Base-by-base conservation (phyloP, 92 coral and sea anemone species). In the Epizoanthus illoricatus region DNA sequence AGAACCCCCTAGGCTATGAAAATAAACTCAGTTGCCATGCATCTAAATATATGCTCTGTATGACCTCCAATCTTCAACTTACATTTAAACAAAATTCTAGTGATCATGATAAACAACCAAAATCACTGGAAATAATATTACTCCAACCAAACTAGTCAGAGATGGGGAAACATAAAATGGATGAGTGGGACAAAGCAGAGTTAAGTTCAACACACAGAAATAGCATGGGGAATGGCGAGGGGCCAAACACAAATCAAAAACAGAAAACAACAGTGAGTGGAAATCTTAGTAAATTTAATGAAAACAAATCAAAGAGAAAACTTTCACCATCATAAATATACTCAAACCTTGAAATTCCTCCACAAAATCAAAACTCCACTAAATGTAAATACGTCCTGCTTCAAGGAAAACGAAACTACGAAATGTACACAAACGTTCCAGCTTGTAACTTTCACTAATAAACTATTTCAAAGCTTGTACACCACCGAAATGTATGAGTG, bases 251-350 rank as follows among this genome's bases (percentile, higher is more conserved):
- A 86, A 88, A 73, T 85, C 78, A 80, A 84, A 87, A 87, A 83
- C 78, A 90, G 81, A 79, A 82, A 90, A 73, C 87, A 91, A 80
- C 79, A 85, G 62, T 73, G 83, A 86, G 73, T 80, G 84, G 86
- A 72, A 92, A 80, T 90, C 81, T 85, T 83, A 91, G 79, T 72
- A 92, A 92, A 92, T 92, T 92, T 92, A 92, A 92, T 92, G 90
- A 90, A 92, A 92, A 84, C 81, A 92, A 92, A 87, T 89, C 61
- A 39, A 61, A 84, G 90, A 84, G 80, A 65, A 81, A 69, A 83
- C 66, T 66, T 67, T 71, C 85, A 87, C 87, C 71, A 78, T 62
- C 82, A 78, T 64, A 78, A 78, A 78, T 78, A 78, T 78, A 64
- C 47, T 69, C 33, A 40, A 63, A 41, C 16, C 43, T 78, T 78